These are phyloP conservation scores for Delphinus delphis DNA, from an alignment of 2,113 vertebrate genomes.

Conservation along the genomic window DNA sequence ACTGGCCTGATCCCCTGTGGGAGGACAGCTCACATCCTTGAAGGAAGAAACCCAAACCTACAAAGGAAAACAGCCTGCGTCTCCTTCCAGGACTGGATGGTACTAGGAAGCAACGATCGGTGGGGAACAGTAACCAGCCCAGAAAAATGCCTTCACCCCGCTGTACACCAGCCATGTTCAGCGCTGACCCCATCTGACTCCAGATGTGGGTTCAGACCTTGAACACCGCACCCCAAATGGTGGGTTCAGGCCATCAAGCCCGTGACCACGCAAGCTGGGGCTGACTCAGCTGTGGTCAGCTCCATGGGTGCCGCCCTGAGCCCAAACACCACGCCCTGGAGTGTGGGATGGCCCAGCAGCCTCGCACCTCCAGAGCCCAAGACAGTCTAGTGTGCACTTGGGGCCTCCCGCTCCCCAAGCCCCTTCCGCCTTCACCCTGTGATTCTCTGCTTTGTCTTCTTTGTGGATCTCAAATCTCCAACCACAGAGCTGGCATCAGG, in stretches of 20 bases:
- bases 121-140: background rate
- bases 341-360: fast-evolving
- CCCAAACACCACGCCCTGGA: background rate
- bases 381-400: background rate
- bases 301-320: fast-evolving
- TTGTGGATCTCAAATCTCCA: background rate
- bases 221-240: background rate
- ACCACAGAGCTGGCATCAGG: background rate
- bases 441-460: background rate
- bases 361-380: fast-evolving
- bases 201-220: conserved; percentile 14
- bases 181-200: background rate
- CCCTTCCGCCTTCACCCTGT: fast-evolving
- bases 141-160: background rate
- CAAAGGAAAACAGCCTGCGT: background rate
- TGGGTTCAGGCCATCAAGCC: background rate
- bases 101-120: fast-evolving
- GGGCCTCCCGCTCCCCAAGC: background rate
- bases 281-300: background rate
- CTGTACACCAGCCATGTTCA: background rate
- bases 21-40: background rate
- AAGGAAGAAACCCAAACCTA: background rate
- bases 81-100: background rate
- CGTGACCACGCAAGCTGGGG: background rate
- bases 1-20: background rate